Conservation (phyloP, 2,113 vertebrate genomes). For the Falco punctatus region DNA sequence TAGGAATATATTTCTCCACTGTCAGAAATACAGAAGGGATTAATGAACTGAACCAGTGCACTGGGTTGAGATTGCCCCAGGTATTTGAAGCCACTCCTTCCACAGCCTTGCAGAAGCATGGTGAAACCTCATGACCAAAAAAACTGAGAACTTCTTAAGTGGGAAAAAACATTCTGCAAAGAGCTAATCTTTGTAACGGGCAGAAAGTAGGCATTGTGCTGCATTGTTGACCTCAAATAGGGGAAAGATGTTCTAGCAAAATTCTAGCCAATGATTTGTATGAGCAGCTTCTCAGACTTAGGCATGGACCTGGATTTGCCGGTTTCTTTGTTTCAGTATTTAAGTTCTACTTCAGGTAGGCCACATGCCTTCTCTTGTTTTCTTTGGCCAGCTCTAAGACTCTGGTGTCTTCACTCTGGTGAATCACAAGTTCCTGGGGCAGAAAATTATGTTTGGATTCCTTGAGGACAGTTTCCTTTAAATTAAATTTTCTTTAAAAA, state of each 20-base stretch:
- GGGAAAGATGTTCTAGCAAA: neutral
- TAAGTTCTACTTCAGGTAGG: neutral
- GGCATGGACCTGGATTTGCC: neutral
- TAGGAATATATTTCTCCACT: neutral
- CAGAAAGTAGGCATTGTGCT: neutral
- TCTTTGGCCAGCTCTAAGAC: slow-evolving; percentile 19
- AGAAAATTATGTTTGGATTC: slow-evolving; percentile 31
- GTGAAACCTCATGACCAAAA: neutral
- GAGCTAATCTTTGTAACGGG: neutral
- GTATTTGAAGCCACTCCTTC: neutral
- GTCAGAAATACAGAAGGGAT: slow-evolving; percentile 42
- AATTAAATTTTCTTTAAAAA: slow-evolving; percentile 54
- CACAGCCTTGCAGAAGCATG: neutral
- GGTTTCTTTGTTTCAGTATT: slow-evolving; percentile 47
- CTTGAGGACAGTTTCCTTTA: slow-evolving; percentile 47
- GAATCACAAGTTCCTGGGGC: slow-evolving; percentile 8
- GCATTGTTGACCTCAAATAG: neutral
- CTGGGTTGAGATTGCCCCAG: neutral
- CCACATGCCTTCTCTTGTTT: slow-evolving; percentile 42
- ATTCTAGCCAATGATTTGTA: neutral
- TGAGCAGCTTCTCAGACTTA: neutral
- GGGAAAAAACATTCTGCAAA: neutral
- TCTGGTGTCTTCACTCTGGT: neutral
- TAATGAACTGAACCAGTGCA: slow-evolving; percentile 39
- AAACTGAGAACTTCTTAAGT: neutral